Evolutionary conservation across 2,888 invertebrate species (phyloP).

Genomic region (Meteorus cinctellus): DNA sequence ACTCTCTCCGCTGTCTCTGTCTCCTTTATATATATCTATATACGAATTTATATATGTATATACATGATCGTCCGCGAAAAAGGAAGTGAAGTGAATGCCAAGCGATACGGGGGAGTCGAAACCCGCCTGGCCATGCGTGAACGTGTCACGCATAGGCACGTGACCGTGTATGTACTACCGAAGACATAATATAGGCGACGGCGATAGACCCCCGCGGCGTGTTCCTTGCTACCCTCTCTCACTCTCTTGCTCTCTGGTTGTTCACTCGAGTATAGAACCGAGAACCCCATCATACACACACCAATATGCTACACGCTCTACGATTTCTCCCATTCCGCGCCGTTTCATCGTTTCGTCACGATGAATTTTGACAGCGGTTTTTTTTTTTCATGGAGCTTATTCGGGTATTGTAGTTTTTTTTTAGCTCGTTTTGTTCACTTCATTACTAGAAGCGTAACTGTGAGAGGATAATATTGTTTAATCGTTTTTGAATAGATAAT

Average conservation of each 20-base stretch:
- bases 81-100: constrained; percentile 33
- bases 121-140: constrained; percentile 65
- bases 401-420: background rate
- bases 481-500: too few species aligned
- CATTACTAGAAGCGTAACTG: too few species aligned
- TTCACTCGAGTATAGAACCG: constrained; percentile 50
- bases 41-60: background rate
- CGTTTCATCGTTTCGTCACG: constrained; percentile 36
- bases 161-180: constrained; percentile 71
- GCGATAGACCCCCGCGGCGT: constrained; percentile 57
- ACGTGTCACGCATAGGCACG: constrained; percentile 72
- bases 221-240: constrained; percentile 56
- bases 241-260: constrained; percentile 44
- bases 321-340: constrained; percentile 43
- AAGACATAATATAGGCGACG: constrained; percentile 69
- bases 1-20: background rate
- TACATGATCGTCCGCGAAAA: constrained; percentile 8
- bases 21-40: background rate
- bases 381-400: background rate
- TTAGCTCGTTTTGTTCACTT: constrained; percentile 24
- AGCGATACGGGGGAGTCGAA: constrained; percentile 38
- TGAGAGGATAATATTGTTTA: too few species aligned
- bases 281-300: constrained; percentile 56
- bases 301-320: constrained; percentile 56
- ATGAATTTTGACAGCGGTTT: constrained; percentile 25